A percentile compares a stretch with the other conserved stretches of the same genome.
Conservation (phyloP, 2,888 invertebrate genomes). For the Bimastos eiseni region DNA sequence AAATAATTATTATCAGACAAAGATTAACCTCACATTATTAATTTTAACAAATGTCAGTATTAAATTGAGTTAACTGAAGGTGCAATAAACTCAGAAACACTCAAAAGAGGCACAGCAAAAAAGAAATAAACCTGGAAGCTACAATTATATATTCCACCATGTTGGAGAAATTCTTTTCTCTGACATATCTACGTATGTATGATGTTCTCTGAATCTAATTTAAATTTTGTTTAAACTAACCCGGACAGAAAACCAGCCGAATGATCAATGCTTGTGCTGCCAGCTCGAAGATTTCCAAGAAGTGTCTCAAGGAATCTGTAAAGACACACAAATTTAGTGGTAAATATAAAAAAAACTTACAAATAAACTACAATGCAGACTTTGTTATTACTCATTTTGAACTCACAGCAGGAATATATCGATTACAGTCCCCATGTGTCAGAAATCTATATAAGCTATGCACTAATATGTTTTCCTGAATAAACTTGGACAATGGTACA, state of each 20-base stretch:
- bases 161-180: not conserved
- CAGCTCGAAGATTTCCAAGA: constrained; percentile 15
- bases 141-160: not conserved
- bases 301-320: constrained; percentile 2
- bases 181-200: too few species aligned
- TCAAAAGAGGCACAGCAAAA: not conserved
- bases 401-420: too few species aligned
- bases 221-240: not conserved
- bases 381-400: not conserved
- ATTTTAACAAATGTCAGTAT: not conserved
- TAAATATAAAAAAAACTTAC: constrained; percentile 5
- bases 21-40: not conserved
- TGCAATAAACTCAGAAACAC: not conserved
- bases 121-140: not conserved
- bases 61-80: not conserved
- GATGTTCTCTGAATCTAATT: not conserved
- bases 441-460: too few species aligned
- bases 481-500: too few species aligned
- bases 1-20: not conserved
- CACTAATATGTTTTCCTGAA: too few species aligned
- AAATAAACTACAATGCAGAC: not conserved
- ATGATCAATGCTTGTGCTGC: not conserved
- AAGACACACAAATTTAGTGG: not conserved
- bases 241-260: not conserved
- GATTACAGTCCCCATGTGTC: too few species aligned